phyloP scores from a whole-genome alignment of 2,888 invertebrate genomes.

The Erebia epiphron region DNA sequence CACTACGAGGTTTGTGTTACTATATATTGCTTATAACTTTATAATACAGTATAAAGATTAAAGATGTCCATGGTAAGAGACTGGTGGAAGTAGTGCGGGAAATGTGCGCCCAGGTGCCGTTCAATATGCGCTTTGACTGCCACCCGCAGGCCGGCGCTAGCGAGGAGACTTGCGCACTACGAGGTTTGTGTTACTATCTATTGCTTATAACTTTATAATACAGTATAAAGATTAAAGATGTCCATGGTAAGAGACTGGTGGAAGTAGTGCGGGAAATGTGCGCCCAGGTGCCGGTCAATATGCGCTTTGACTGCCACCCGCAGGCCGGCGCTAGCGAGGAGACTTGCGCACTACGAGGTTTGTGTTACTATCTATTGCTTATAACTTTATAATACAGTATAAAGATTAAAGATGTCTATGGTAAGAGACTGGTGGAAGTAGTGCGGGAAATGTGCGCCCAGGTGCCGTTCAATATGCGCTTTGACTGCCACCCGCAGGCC shows the following conservation, averaged over 20 bases:
- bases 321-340: slow-evolving; percentile 51
- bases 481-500: slow-evolving; percentile 88
- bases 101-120: slow-evolving; percentile 37
- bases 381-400: no score
- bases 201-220: no score
- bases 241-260: slow-evolving; percentile 50
- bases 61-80: no score
- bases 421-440: slow-evolving; percentile 55
- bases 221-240: no score
- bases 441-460: slow-evolving; percentile 38
- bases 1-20: no score
- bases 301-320: slow-evolving; percentile 88
- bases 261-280: slow-evolving; percentile 71
- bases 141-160: slow-evolving; percentile 83
- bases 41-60: no score
- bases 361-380: no score
- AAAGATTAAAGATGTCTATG: slow-evolving; percentile 52
- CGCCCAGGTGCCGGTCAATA: slow-evolving; percentile 63
- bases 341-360: no score
- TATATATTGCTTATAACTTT: no score
- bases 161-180: slow-evolving; percentile 80
- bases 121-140: slow-evolving; percentile 86
- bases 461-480: slow-evolving; percentile 71
- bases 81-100: slow-evolving; percentile 53
- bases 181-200: slow-evolving; percentile 70